Percentiles rank a stretch among this genome's conserved stretches.
Conservation (phyloP, 92 coral and sea anemone species). For the Zoanthus solanderi region DNA sequence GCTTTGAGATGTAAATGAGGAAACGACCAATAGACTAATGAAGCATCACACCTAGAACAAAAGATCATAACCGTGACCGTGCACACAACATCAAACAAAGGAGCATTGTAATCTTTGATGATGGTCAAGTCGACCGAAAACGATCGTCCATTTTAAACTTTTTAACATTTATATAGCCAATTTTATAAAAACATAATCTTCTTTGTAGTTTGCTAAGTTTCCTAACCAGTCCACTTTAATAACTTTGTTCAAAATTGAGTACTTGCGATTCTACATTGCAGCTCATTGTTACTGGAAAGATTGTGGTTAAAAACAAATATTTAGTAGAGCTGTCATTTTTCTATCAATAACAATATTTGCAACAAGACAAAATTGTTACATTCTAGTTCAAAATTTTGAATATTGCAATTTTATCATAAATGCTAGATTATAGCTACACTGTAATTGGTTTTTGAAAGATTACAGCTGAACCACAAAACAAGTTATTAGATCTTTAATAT, state of each 20-base stretch:
- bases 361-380: slow-evolving; percentile 4
- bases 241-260: slow-evolving; percentile 1
- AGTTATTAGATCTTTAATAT: slow-evolving; percentile 13
- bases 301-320: slow-evolving; percentile 7
- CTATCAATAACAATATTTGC: neutral
- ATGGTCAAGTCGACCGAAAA: too few relatives aligned
- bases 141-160: too few relatives aligned
- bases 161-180: too few relatives aligned
- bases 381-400: slow-evolving; percentile 12
- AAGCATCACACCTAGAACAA: too few relatives aligned
- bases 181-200: too few relatives aligned
- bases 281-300: slow-evolving; percentile 19
- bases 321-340: neutral
- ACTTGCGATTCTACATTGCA: neutral
- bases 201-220: too few relatives aligned
- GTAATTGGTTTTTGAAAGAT: neutral
- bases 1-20: too few relatives aligned
- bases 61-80: too few relatives aligned
- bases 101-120: too few relatives aligned
- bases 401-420: slow-evolving; percentile 16
- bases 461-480: slow-evolving; percentile 19
- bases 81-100: too few relatives aligned
- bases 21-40: too few relatives aligned
- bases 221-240: too few relatives aligned
- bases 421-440: neutral